These are phyloP conservation scores for Agrypnia vestita DNA, from an alignment of 1,140 invertebrate genomes.

Conservation along the genomic window DNA sequence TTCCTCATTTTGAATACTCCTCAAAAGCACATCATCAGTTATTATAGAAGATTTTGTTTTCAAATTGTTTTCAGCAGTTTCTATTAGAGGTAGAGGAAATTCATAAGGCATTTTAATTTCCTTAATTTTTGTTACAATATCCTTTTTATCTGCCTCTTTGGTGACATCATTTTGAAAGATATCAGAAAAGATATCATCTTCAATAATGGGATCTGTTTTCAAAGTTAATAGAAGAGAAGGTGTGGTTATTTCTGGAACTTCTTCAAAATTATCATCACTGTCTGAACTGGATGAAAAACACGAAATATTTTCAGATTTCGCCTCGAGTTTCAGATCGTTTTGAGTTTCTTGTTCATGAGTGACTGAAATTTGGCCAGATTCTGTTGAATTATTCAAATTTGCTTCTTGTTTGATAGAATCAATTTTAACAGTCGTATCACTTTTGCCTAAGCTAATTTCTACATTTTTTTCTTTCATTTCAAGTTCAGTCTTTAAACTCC, in stretches of 20 bases:
- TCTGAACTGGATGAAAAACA: constrained; percentile 62
- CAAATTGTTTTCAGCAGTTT: too few relatives aligned
- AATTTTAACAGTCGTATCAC: background rate
- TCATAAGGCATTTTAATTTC: too few relatives aligned
- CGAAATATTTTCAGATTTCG: background rate
- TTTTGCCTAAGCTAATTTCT: constrained; percentile 1
- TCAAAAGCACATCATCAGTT: too few relatives aligned
- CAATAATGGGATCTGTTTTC: constrained; percentile 60
- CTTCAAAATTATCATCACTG: constrained; percentile 74
- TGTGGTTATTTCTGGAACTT: constrained; percentile 67
- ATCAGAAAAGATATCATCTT: constrained; percentile 83
- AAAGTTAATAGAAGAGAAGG: constrained; percentile 23
- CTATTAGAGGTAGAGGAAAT: too few relatives aligned
- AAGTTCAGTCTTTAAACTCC: background rate
- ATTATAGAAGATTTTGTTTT: too few relatives aligned
- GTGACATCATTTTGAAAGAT: constrained; percentile 67
- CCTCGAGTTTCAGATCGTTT: background rate
- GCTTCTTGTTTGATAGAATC: background rate
- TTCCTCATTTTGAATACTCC: too few relatives aligned
- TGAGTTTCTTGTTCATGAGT: background rate
- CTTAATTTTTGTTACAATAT: too few relatives aligned
- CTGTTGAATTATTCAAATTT: background rate
- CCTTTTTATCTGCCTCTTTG: too few relatives aligned
- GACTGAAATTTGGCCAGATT: background rate
- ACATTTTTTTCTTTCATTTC: background rate